Conservation (phyloP, 2,888 invertebrate genomes). For the Celastrina argiolus region DNA sequence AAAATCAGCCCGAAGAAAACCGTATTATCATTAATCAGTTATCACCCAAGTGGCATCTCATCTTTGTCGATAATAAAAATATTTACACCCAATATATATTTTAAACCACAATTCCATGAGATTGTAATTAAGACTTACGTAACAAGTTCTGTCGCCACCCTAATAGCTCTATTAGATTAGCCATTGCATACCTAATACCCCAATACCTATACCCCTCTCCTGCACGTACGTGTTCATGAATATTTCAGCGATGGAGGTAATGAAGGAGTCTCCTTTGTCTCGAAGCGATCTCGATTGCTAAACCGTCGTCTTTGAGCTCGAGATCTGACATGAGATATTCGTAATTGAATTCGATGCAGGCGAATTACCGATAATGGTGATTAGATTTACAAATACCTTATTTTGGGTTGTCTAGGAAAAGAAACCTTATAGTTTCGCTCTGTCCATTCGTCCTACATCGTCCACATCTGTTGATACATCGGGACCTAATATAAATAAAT, state of each 20-base stretch:
- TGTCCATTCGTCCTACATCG: too few relatives aligned
- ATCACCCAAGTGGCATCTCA: too few relatives aligned
- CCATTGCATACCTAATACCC: not conserved
- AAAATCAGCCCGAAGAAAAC: too few relatives aligned
- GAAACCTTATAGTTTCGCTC: too few relatives aligned
- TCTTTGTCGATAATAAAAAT: too few relatives aligned
- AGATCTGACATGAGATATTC: slow-evolving; percentile 32
- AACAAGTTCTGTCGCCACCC: not conserved
- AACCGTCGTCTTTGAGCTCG: slow-evolving; percentile 37
- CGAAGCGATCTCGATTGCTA: slow-evolving; percentile 62
- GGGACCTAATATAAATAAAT: too few relatives aligned
- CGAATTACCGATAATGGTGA: slow-evolving; percentile 23
- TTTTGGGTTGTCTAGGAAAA: not conserved
- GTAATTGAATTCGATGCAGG: slow-evolving; percentile 26
- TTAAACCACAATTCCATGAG: not conserved
- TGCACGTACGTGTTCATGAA: slow-evolving; percentile 49
- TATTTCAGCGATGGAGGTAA: slow-evolving; percentile 67
- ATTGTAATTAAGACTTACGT: not conserved
- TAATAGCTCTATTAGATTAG: not conserved
- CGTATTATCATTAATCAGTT: too few relatives aligned
- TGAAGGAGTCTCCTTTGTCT: slow-evolving; percentile 69
- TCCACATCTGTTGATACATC: too few relatives aligned
- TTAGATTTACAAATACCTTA: not conserved
- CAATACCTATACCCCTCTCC: slow-evolving; percentile 1
- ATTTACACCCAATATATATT: too few relatives aligned